Conservation (phyloP, 2,888 invertebrate genomes). For the Limenitis camilla region DNA sequence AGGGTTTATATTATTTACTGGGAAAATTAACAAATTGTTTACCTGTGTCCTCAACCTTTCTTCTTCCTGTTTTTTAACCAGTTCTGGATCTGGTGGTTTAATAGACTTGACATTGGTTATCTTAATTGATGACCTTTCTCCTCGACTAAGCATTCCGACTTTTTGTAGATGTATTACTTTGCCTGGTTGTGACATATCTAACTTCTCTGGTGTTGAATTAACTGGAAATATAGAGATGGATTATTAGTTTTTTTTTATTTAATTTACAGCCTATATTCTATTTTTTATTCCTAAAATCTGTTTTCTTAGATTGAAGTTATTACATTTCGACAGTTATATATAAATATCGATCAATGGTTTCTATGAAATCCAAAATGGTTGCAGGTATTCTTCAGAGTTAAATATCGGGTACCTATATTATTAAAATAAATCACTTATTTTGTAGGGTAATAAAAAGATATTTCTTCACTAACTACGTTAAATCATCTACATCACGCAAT, state of each 20-base stretch:
- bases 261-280: too few relatives aligned
- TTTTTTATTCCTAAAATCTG: too few relatives aligned
- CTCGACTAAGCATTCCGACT: conserved; percentile 53
- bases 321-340: too few relatives aligned
- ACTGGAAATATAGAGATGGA: conserved; percentile 33
- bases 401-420: too few relatives aligned
- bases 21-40: not conserved
- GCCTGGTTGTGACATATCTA: conserved; percentile 37
- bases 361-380: too few relatives aligned
- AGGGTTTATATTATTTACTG: not conserved
- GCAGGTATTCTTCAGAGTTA: too few relatives aligned
- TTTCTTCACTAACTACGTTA: too few relatives aligned
- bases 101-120: conserved; percentile 60
- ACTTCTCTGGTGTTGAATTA: conserved; percentile 28
- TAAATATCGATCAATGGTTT: too few relatives aligned
- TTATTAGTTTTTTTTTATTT: not conserved
- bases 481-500: too few relatives aligned
- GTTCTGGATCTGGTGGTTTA: conserved; percentile 51
- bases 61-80: conserved; percentile 50
- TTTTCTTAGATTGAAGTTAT: too few relatives aligned
- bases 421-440: too few relatives aligned
- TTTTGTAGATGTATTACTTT: conserved; percentile 56
- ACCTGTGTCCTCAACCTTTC: conserved; percentile 58
- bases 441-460: too few relatives aligned
- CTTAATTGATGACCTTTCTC: conserved; percentile 43